These are phyloP conservation scores for Lepidothrix coronata DNA, from an alignment of 2,113 vertebrate genomes.

Conservation along the genomic window DNA sequence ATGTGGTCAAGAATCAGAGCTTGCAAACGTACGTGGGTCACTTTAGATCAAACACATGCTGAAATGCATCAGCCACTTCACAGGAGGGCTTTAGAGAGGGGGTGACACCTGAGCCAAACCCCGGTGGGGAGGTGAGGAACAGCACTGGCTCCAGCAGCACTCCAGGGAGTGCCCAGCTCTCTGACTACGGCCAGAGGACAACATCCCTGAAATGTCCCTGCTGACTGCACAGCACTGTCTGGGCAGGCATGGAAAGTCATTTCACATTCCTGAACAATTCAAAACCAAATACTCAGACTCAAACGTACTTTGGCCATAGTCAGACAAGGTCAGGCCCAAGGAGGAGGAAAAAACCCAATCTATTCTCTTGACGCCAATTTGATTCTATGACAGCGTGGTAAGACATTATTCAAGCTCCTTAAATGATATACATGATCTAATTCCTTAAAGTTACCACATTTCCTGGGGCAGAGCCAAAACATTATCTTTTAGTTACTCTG, in stretches of 20 bases:
- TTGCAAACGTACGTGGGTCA: background rate
- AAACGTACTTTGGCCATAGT: background rate
- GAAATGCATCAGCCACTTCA: background rate
- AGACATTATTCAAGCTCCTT: background rate
- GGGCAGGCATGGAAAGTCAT: background rate
- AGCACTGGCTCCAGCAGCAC: background rate
- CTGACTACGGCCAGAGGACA: background rate
- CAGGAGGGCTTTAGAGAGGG: background rate
- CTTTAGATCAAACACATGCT: background rate
- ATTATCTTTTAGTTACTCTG: background rate
- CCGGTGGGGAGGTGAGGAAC: fast-evolving
- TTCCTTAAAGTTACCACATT: background rate
- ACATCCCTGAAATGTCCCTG: background rate
- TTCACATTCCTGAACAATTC: background rate
- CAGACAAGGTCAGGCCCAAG: background rate
- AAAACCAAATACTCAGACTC: background rate
- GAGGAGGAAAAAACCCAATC: background rate
- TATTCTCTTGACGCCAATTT: background rate
- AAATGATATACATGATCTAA: background rate
- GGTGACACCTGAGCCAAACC: background rate
- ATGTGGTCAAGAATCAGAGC: background rate
- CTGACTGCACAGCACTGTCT: background rate
- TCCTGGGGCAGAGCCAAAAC: background rate
- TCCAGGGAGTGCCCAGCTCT: background rate
- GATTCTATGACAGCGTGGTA: background rate